Conservation (phyloP, 2,888 invertebrate genomes). For the Parasteatoda lunata region DNA sequence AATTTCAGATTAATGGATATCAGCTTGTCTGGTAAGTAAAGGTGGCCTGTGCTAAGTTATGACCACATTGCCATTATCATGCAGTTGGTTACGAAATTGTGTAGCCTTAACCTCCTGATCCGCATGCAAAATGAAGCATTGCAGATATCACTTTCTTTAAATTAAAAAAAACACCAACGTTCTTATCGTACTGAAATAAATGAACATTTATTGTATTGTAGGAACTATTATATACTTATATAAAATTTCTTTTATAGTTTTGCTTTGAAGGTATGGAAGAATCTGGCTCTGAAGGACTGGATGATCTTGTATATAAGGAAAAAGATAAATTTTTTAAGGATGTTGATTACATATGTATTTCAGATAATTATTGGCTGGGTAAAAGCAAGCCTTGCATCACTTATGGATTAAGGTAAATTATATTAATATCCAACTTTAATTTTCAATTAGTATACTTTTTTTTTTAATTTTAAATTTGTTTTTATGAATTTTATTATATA, state of each 20-base stretch:
- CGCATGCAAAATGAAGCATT: no score
- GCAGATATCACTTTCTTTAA: no score
- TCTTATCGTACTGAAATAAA: no score
- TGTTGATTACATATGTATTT: conserved; percentile 96
- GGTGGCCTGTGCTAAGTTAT: no score
- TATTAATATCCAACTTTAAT: not conserved
- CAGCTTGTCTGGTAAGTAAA: no score
- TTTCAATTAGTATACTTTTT: not conserved
- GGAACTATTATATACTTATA: no score
- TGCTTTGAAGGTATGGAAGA: conserved; percentile 99
- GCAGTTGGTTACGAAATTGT: no score
- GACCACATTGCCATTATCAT: no score
- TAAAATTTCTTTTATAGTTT: conserved; percentile 78
- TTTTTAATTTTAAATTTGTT: not conserved
- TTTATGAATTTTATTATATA: not conserved
- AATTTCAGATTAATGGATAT: no score
- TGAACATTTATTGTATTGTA: no score
- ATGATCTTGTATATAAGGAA: conserved; percentile 83
- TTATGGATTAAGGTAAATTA: conserved; percentile 85
- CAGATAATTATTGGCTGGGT: conserved; percentile 99
- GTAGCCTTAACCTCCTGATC: no score
- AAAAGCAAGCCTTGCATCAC: conserved; percentile 97
- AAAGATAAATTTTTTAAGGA: conserved; percentile 85
- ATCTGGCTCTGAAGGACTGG: conserved; percentile 95
- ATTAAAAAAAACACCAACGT: no score